Percentiles rank a stretch among this genome's conserved stretches.
Conservation (phyloP, 2,797 vertebrate species). For the Cichlasoma orientale region DNA sequence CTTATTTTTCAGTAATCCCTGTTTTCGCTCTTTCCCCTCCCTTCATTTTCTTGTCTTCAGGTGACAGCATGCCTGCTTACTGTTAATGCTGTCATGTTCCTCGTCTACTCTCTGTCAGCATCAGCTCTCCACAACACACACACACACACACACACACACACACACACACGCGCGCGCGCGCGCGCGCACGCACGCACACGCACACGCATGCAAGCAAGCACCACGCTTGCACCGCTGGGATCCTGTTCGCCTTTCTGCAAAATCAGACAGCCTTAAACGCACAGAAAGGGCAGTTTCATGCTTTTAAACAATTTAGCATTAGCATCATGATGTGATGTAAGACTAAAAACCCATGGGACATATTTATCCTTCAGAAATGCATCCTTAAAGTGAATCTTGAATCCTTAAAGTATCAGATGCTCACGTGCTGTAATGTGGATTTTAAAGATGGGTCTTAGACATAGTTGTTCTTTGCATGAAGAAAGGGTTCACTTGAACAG, state of each 20-base stretch:
- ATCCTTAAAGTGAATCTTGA: neutral
- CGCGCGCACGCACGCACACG: neutral
- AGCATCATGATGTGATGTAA: neutral
- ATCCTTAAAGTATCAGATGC: neutral
- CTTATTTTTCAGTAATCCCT: slow-evolving; percentile 1
- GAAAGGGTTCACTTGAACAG: neutral
- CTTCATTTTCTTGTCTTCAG: slow-evolving; percentile 47
- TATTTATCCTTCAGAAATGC: neutral
- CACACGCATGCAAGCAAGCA: neutral
- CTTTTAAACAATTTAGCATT: slow-evolving; percentile 7
- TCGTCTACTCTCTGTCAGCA: slow-evolving; percentile 54
- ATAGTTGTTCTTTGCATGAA: neutral
- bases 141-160: neutral
- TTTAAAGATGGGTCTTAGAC: neutral
- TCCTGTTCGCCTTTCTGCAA: slow-evolving; percentile 3
- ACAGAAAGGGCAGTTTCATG: neutral
- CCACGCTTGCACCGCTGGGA: slow-evolving; percentile 1
- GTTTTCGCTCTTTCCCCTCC: neutral
- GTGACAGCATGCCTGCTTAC: slow-evolving; percentile 55
- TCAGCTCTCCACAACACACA: neutral
- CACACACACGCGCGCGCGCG: neutral
- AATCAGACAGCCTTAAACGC: slow-evolving; percentile 31
- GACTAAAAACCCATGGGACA: neutral
- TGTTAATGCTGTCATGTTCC: slow-evolving; percentile 55
- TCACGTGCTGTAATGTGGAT: neutral